phyloP scores from a whole-genome alignment of 2,113 vertebrate genomes.

The Ageneiosus marmoratus region DNA sequence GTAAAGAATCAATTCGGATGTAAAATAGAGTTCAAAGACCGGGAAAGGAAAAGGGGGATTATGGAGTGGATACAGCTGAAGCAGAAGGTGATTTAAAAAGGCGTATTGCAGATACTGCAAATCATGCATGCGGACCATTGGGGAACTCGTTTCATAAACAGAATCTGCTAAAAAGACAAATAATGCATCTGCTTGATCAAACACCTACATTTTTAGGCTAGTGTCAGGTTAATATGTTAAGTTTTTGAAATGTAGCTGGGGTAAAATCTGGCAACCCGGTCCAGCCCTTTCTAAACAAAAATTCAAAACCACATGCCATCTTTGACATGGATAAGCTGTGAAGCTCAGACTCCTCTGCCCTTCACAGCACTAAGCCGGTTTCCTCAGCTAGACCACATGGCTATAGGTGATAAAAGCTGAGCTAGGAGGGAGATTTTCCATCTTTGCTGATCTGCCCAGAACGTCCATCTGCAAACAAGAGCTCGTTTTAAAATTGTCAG shows the following conservation, averaged over 20 bases:
- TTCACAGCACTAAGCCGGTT: neutral
- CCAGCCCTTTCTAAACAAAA: neutral
- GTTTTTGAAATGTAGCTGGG: neutral
- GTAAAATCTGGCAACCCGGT: neutral
- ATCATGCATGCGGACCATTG: neutral
- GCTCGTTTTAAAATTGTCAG: no score
- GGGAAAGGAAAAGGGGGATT: neutral
- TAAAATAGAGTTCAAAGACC: neutral
- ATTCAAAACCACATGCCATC: no score
- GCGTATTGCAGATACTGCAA: neutral
- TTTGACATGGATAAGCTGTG: neutral
- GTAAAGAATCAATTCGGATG: neutral
- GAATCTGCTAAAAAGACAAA: neutral
- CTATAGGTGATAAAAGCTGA: constrained; percentile 17
- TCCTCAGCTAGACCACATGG: constrained; percentile 8
- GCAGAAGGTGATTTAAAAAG: neutral
- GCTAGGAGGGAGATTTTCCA: constrained; percentile 10
- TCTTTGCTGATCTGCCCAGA: constrained; percentile 2
- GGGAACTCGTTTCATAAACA: neutral
- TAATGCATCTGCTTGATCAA: neutral
- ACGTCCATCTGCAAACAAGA: constrained; percentile 22
- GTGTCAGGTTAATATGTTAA: neutral
- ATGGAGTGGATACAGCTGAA: neutral
- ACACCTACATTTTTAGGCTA: neutral
- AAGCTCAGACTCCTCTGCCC: neutral